phyloP scores from a whole-genome alignment of 2,888 invertebrate species.

The Mimas tiliae region DNA sequence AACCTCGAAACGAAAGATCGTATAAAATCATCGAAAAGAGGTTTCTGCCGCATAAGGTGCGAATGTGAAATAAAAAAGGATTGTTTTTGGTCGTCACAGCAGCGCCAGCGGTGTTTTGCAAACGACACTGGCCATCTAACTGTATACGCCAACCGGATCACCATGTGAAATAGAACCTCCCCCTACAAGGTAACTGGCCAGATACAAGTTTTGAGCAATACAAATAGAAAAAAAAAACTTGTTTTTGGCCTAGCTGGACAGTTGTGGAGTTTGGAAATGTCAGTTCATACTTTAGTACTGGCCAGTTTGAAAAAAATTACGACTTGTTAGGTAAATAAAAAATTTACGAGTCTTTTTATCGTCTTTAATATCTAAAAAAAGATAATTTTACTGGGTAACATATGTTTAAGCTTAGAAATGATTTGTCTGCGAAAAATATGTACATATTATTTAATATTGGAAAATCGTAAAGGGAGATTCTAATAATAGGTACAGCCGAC shows the following conservation, averaged over 20 bases:
- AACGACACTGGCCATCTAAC: conserved; percentile 46
- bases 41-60: conserved; percentile 3
- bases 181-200: conserved; percentile 51
- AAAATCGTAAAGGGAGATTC: no score
- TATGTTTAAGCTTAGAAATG: no score
- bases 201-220: not conserved
- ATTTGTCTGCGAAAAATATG: no score
- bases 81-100: conserved; percentile 24
- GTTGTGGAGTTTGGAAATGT: not conserved
- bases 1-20: conserved; percentile 10
- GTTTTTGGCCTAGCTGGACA: conserved; percentile 9
- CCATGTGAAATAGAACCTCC: conserved; percentile 50
- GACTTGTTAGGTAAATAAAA: no score
- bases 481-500: no score
- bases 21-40: conserved; percentile 19
- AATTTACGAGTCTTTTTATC: no score
- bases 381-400: no score
- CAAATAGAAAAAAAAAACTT: conserved; percentile 7
- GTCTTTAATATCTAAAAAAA: no score
- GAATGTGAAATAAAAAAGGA: conserved; percentile 2
- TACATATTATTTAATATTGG: no score
- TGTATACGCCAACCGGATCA: conserved; percentile 50
- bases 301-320: not conserved
- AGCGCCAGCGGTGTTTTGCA: conserved; percentile 34
- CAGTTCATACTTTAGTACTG: not conserved